Evolutionary conservation across 2,888 invertebrate species (phyloP), one percentile per base, ranked within the genome.

Genomic region (Ochropacha duplaris): DNA sequence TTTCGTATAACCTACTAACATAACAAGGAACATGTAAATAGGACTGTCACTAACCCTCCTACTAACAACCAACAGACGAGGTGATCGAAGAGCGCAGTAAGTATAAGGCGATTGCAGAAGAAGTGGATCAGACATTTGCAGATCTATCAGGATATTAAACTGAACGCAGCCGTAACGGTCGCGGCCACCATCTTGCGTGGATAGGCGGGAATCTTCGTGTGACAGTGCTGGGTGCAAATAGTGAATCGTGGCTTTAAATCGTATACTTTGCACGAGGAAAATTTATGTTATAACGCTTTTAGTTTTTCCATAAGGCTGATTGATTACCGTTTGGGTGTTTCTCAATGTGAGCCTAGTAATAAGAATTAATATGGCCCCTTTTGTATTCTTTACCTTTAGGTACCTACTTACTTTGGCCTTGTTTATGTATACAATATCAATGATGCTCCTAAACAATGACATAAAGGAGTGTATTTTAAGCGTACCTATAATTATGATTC

Each of bases 41-140:
- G 31, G 31, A 31, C 31, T 56, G 60, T 61, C 36, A 65, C 36
- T 54, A 64, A 80, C 75, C 70, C 66, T 22, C 70, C 66, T 22
- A 79, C 74, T 81, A 83, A 84, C 71, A 74, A 70, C 71, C 94
- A 94, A 71, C 95, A 98, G 98, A 97, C 93, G 97, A 97, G 86
- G 94, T 98, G 83, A 94, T 96, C 74, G 96, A 96, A 90, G 97
- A 98, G 86, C 98, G 98, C 94, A 98, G 98, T 94, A 98, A 98
- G 94, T 99, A 98, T 95, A 99, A 99, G 95, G 96, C 96, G 72
- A 99, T 99, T 90, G 98, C 98, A 78, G 98, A 99, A 88, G 99
- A 99, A 94, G 96, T 99, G 95, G 99, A 99, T 93, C 96, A 97
- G 89, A 98, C 98, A 65, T 98, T 98, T 91, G 98, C 98, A 71